These are phyloP conservation scores for Saimiri boliviensis DNA, from an alignment of 2,113 vertebrate genomes.

Conservation along the genomic window DNA sequence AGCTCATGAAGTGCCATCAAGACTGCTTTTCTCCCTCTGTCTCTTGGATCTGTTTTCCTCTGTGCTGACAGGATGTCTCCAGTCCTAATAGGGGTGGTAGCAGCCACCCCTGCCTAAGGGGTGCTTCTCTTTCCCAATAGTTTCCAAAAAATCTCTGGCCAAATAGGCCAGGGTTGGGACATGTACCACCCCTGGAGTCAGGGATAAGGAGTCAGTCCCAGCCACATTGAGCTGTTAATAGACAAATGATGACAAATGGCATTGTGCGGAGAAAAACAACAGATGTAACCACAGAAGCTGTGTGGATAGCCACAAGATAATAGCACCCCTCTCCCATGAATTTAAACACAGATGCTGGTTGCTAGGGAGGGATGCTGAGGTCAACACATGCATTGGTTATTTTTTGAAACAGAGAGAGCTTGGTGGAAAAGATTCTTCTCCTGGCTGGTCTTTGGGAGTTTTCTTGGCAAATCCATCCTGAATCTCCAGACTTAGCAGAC, in stretches of 20 bases:
- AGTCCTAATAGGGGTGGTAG: no score
- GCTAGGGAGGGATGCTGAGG: constrained; percentile 2
- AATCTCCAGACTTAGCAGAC: background rate
- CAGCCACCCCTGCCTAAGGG: background rate
- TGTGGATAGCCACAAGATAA: background rate
- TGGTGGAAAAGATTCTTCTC: background rate
- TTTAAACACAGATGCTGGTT: background rate
- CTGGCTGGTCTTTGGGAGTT: background rate
- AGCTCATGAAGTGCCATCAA: background rate
- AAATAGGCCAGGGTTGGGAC: background rate
- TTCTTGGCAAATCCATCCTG: background rate
- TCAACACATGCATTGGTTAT: background rate
- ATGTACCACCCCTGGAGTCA: background rate
- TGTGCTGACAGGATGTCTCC: background rate
- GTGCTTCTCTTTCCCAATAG: background rate
- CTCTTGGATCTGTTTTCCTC: background rate
- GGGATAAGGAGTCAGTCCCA: background rate
- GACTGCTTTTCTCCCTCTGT: background rate
- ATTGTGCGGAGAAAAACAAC: background rate
- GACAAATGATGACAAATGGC: background rate
- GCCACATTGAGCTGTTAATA: background rate
- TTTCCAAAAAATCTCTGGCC: background rate
- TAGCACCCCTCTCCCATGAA: background rate
- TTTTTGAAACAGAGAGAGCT: background rate
- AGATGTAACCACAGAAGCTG: background rate